Evolutionary conservation across 2,888 invertebrate genomes (phyloP).

Genomic region (Leptinotarsa peninsularis): DNA sequence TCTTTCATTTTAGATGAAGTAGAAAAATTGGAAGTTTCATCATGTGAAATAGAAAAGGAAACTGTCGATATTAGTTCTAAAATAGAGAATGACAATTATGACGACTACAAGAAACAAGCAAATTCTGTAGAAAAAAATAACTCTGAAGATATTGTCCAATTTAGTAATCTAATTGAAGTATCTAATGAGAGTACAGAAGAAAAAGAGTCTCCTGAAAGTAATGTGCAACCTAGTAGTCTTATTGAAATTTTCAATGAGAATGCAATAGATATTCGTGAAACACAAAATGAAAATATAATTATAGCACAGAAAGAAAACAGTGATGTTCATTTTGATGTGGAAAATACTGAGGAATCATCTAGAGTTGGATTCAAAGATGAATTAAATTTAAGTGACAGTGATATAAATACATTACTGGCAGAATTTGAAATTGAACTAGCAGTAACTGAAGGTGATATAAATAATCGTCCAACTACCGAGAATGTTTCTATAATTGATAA

Average conservation of each 20-base stretch:
- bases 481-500: neutral
- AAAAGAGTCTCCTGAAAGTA: neutral
- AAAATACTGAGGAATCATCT: neutral
- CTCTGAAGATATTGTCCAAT: neutral
- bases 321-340: neutral
- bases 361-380: conserved; percentile 58
- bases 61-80: neutral
- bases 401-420: conserved; percentile 39
- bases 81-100: neutral
- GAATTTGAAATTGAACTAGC: conserved; percentile 39
- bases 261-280: neutral
- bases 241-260: neutral
- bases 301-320: neutral
- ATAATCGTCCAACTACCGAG: conserved; percentile 43
- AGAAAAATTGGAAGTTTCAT: neutral
- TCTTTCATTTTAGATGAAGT: neutral
- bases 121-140: neutral
- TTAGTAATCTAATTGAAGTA: neutral
- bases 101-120: neutral
- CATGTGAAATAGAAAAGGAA: neutral
- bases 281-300: neutral
- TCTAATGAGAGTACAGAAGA: neutral
- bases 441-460: conserved; percentile 57
- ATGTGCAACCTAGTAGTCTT: neutral
- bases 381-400: conserved; percentile 56